Evolutionary conservation across 30 jellyfish, hydroid and myxozoan species (phyloP), one percentile per base, ranked within the genome.

Genomic region (Turritopsis dohrnii): DNA sequence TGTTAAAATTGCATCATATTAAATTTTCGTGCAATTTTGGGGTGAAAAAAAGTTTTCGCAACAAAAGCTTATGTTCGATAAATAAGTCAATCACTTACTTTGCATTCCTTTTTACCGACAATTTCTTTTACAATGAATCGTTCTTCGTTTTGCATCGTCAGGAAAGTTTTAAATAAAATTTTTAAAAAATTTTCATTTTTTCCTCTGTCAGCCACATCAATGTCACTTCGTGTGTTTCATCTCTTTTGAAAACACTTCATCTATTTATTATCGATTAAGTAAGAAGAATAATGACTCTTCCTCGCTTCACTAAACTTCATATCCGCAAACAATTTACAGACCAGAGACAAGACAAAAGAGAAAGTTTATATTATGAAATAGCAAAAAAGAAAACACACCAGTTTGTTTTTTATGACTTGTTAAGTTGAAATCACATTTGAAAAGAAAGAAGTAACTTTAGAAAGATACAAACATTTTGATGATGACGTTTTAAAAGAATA

Each of bases 281-380:
- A 69, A 27, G 77, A 69, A 69, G 77, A 69, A 69, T 69, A 69
- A 69, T 69, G 77, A 27, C 83, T 74, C 41, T 74, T 74, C 83
- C 83, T 74, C 83, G 83, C 83, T 74, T 74, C 83, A 74, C 54
- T 29, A 23, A 74, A 24, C 65, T 23, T 29, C 65, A 74, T 74
- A 74, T 74, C 83, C 83, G 83, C 65, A 74, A 74, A n/a, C 65
- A 74, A 74, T 74, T 74, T 29, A 74, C 83, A 74, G 83, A 74
- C 83, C 83, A 74, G 83, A 74, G 28, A 74, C 28, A 22, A 24
- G 60, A 24, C 83, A 74, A 74, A 69, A 69, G 30, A 69, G 77
- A 69, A 69, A 69, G 77, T 69, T 69, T 69, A 69, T 69, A 23
- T 69, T 41, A 41, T 41, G 60, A 41, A 41, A 41, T 41, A 41